Base-by-base conservation (phyloP, 2,113 vertebrate species). In the Picathartes gymnocephalus region DNA sequence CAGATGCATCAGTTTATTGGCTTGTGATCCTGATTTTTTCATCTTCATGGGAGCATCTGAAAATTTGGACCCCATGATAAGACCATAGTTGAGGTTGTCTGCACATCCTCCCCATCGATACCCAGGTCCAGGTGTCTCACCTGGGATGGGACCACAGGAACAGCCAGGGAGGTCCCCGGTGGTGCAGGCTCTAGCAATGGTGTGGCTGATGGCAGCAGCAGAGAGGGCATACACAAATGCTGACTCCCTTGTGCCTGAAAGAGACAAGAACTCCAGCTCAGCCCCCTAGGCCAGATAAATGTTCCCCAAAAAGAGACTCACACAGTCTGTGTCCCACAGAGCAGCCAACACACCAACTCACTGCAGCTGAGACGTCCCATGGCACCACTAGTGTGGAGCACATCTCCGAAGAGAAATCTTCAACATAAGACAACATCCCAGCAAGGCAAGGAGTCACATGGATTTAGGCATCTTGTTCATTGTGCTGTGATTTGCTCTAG, bases 1-100 rank as follows among this genome's bases (percentile, higher is more conserved):
- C 91, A 99, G 99, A 97, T 99, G 99, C 99, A 99, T 99, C 94
- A 99, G 99, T 97, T 99, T 99, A 98, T 99, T 99, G 93, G 99
- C 99, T 85, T 99, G 99, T 86, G 99, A 99, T 93, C 99, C 98
- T 27, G 99, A 96, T 95, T 99, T 99, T 98, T 99, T 99, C 98
- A 99, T 99, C 98, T 99, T 99, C 99, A 99, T 99, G 92, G 99
- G 99, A 92, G 99, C 99, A 81, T 99, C 99, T 62, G 99, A 99
- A 98, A 99, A 99, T 98, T 99, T 99, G 97, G 99, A 98, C 88
- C 99, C 99, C 99, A 99, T 99, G 90, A 99, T 96, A 96, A 99
- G 98, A 92, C 99, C 99, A 77, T 99, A 99, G 97, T 99, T 99
- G 95, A 99, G 98, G 98, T 99, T 99, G 98, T 99, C 99, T 19